phyloP scores from a whole-genome alignment of 2,113 vertebrate species.

The Smithornis capensis region DNA sequence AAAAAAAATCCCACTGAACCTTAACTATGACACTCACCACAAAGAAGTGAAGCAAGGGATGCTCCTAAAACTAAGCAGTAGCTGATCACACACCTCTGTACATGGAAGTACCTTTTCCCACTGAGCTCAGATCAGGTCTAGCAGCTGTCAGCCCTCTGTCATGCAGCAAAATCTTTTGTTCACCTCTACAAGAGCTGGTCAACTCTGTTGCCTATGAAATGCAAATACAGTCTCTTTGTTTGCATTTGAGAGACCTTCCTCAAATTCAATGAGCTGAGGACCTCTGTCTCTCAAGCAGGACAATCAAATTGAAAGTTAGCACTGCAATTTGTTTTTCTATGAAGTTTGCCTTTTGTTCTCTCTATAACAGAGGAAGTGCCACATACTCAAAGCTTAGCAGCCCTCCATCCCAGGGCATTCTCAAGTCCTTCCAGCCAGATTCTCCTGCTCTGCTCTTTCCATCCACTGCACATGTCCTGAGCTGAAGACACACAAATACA shows the following conservation, averaged over 20 bases:
- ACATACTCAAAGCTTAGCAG: neutral
- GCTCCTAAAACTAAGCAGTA: neutral
- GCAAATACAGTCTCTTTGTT: neutral
- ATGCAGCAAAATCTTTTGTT: neutral
- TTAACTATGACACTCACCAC: fast-evolving
- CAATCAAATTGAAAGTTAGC: neutral
- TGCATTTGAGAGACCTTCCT: neutral
- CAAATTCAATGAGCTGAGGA: fast-evolving
- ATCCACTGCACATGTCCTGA: neutral
- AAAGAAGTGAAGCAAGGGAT: neutral
- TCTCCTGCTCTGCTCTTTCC: neutral
- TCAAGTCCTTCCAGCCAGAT: neutral
- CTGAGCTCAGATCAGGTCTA: neutral
- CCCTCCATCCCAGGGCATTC: neutral
- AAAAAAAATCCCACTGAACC: neutral
- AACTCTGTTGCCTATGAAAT: fast-evolving
- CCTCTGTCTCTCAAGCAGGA: neutral
- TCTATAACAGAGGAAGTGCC: neutral
- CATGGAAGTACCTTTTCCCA: neutral
- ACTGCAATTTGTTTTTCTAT: neutral
- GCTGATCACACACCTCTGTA: neutral
- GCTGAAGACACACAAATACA: neutral
- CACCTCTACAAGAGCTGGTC: neutral
- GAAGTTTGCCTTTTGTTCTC: neutral
- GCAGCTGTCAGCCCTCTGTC: neutral